These are phyloP conservation scores for Solenodon paradoxus DNA, from an alignment of 2,113 vertebrate species.

Conservation along the genomic window DNA sequence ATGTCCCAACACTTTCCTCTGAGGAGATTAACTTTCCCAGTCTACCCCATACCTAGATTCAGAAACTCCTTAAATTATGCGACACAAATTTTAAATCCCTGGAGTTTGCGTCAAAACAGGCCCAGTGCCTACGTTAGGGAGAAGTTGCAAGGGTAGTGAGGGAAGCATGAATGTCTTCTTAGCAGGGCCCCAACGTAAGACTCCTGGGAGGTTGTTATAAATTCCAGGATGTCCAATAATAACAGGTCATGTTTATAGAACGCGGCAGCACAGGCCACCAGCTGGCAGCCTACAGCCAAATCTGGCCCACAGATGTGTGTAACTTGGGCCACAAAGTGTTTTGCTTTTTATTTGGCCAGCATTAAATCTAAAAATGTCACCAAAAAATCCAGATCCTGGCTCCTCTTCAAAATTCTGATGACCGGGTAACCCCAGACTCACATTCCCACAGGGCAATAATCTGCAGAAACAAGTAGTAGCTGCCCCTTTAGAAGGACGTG, in stretches of 20 bases:
- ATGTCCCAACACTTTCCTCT: not conserved
- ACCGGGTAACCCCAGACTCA: not conserved
- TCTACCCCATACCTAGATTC: not conserved
- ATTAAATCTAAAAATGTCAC: not conserved
- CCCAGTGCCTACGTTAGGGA: not conserved
- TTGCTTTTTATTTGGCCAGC: not conserved
- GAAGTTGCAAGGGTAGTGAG: not conserved
- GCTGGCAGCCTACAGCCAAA: not conserved
- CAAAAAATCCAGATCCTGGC: not conserved
- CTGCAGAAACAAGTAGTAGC: not conserved
- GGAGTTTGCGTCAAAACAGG: conserved; percentile 2
- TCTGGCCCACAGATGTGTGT: conserved; percentile 65
- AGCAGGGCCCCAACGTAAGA: conserved; percentile 20
- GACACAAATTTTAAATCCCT: not conserved
- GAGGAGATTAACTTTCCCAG: conserved; percentile 8
- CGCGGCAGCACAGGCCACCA: conserved; percentile 4
- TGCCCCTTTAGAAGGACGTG: not conserved
- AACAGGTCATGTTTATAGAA: conserved; percentile 60
- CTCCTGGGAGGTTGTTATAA: conserved; percentile 44
- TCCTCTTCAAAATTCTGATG: conserved; percentile 41
- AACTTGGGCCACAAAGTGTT: not conserved
- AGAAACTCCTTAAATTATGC: not conserved
- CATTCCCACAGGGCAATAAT: not conserved
- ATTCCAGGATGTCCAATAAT: conserved; percentile 54
- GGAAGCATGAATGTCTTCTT: conserved; percentile 45